Evolutionary conservation across 2,113 vertebrate genomes (phyloP), one percentile per base, ranked within the genome.

Genomic region (Salvelinus namaycush): DNA sequence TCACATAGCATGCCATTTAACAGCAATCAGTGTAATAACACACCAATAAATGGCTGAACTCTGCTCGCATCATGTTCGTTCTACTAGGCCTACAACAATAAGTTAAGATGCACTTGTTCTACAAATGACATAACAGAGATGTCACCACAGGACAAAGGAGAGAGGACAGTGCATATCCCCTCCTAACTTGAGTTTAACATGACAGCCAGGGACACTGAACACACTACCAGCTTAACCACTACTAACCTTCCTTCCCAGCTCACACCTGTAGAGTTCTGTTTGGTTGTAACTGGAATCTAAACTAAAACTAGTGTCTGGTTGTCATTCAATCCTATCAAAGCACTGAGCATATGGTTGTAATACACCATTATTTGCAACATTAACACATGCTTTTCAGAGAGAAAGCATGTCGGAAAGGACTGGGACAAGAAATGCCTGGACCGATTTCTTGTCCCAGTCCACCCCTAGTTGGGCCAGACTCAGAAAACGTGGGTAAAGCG

Each of bases 281-380:
- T 48, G 34, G 39, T 44, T 12, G 12, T 24, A 70, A 29, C 66
- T 54, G 54, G 57, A n/a, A 65, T 60, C 49, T 76, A 72, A 48
- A 77, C 84, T 83, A 65, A 14, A 88, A 84, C 86, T 87, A 84
- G 81, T 87, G 82, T 80, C 81, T 88, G 86, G 79, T 83, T 78
- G 74, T 18, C 14, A 82, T 81, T 87, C 39, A 0, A 2, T 49
- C 24, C 57, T 14, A 29, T 8, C 27, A 51, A 65, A 66, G 13
- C 6, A 34, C 65, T 67, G 1, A 71, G 70, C 87, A 89, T 90
- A 86, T 90, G 87, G 84, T 81, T 87, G 72, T 68, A 84, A 92
- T 87, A 84, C 78, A 75, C 62, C 82, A 85, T 80, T 76, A 70
- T 77, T 73, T 79, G 76, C 75, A 80, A 76, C 82, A 83, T n/a